Evolutionary conservation across 2,888 invertebrate genomes (phyloP).

Genomic region (Mimumesa dahlbomi): DNA sequence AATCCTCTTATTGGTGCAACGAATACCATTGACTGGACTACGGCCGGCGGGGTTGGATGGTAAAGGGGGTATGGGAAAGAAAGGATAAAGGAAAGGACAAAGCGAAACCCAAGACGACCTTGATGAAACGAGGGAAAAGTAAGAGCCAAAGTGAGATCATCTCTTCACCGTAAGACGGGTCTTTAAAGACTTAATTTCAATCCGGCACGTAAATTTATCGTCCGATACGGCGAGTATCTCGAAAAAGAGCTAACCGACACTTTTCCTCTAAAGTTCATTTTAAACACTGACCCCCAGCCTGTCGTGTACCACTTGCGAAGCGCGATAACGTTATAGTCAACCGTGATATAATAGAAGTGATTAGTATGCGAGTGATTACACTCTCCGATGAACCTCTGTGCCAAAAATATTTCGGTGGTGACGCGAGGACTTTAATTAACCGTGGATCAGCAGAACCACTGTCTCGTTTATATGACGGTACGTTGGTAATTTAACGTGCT

Average conservation of each 20-base stretch:
- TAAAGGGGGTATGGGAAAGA: background rate
- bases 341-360: no score
- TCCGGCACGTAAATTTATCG: constrained; percentile 38
- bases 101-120: constrained; percentile 2
- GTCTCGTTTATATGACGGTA: background rate
- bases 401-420: no score
- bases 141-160: constrained; percentile 7
- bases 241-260: no score
- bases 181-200: constrained; percentile 38
- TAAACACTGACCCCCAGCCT: no score
- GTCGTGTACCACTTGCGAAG: no score
- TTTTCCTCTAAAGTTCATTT: no score
- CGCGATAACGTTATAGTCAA: no score
- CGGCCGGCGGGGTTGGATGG: background rate
- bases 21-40: background rate
- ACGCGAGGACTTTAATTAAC: no score
- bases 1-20: constrained; percentile 37
- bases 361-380: no score
- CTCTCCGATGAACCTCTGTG: no score
- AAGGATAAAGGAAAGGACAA: constrained; percentile 15
- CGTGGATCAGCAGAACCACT: background rate
- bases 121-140: background rate
- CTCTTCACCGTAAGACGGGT: constrained; percentile 24
- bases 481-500: constrained; percentile 24
- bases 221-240: background rate